Evolutionary conservation across 2,113 vertebrate genomes (phyloP), one percentile per base, ranked within the genome.

Genomic region (Hyperopisus bebe): DNA sequence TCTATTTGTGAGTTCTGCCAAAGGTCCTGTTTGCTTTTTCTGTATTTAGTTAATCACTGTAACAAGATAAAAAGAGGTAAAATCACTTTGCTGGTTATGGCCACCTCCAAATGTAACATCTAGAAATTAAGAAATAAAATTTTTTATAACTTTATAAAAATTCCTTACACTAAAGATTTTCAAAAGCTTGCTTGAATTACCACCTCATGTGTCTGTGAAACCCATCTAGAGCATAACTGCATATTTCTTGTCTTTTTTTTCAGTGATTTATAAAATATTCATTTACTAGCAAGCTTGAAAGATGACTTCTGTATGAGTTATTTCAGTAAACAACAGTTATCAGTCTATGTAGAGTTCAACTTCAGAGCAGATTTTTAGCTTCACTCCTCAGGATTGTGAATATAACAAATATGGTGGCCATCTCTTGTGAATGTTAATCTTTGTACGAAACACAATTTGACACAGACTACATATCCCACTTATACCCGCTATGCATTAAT

Each of bases 261-360:
- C 39, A 86, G n/a, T 46, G 51, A 89, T 86, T 89, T 85, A 86
- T 89, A 44, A 85, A 86, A 74, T 80, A 53, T 62, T 47, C 3
- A 89, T 86, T 66, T 86, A 44, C 39, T n/a, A 48, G 24, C 58
- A 86, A 31, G 27, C 82, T 17, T 51, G 84, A 86, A 74, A 47
- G 24, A 50, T 53, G 51, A 53, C 15, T 17, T 53, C 84, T 86
- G 8, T 50, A 44, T 48, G 39, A 44, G 42, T 44, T 24, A 24
- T 47, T 47, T 46, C 8, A n/a, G 46, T 17, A 46, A 50, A 86
- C 7, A 50, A 50, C 24, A 15, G 3, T 83, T 42, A 84, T 83
- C 39, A 10, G 35, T 44, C 50, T 27, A 11, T 47, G 31, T 55
- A 5, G 66, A 55, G 50, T 89, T 55, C n/a, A 11, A 21, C 74